Evolutionary conservation across 2,113 vertebrate genomes (phyloP), one percentile per base, ranked within the genome.

Genomic region (Mixornis gularis): DNA sequence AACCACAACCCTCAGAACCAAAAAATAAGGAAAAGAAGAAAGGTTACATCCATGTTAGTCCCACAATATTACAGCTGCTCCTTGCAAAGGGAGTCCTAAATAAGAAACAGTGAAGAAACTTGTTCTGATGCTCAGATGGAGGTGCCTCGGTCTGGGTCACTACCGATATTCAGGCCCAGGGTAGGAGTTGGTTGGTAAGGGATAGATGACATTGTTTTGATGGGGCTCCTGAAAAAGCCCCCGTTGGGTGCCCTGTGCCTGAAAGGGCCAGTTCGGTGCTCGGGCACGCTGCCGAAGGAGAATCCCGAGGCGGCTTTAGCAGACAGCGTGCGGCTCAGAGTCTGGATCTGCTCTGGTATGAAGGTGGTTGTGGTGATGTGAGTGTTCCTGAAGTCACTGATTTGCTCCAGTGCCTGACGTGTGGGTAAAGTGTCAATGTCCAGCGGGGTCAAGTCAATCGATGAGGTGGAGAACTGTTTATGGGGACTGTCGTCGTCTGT

Each of bases 391-490:
- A 99, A 99, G 97, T 99, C 99, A 97, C 99, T 99, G 98, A 99
- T 99, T 97, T 99, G 99, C 98, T 99, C 99, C 92, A 99, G 98
- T 17, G 99, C 99, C 98, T 99, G 99, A 69, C 99, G 99, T 26
- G 99, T 98, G 65, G 99, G 99, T 94, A 99, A 98, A 55, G 99
- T 99, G 97, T 99, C 99, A 98, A 99, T 99, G 97, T 99, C 99
- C 96, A 99, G 98, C 9, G 99, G 99, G 71, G 99, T 99, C 98
- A 99, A 97, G 97, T 99, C 99, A 97, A 99, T 99, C 80, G 99
- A 99, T 55, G 99, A 99, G 97, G 99, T 99, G 98, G 99, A 99
- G 98, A 99, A 99, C 97, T 99, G 99, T 99, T 99, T 99, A 98
- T 99, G 99, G 96, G 99, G 99, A 97, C 99, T 99, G 96, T 99